Base-by-base conservation (phyloP, 2,888 invertebrate species). In the Chrysolina oricalcia region DNA sequence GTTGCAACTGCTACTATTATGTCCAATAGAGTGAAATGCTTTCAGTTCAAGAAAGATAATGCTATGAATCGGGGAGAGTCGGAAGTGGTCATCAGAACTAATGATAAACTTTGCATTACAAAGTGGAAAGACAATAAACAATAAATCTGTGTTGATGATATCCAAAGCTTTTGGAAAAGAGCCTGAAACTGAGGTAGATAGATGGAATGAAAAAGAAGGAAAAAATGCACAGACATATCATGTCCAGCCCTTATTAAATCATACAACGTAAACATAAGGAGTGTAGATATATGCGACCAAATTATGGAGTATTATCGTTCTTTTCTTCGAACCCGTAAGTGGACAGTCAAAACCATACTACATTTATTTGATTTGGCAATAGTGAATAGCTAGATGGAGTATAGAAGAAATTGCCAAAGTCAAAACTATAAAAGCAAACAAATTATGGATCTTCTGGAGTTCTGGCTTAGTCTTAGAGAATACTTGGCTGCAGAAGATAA, bases 101-200 rank as follows among this genome's bases (percentile, higher is more conserved):
- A 56, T 23, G 15, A 56, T 23, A 50, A 6, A 9, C n/a, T 50
- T 50, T n/a, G n/a, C n/a, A 71, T 82, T 0, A 78, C 83, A 6
- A 85, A 85, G 76, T 86, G 85, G 85, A 84, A 80, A 71, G 85
- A 86, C 66, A 83, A 72, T 17, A 83, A 83, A 78, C 53, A 79
- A 50, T 50, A 15, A 15, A 70, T 56, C 80, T 35, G 69, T n/a
- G n/a, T n/a, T n/a, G n/a, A n/a, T n/a, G n/a, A n/a, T n/a, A n/a
- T n/a, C n/a, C n/a, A n/a, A n/a, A 80, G 19, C 67, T 27, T 79
- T 80, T 76, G 86, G 85, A 53, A 73, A 76, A 23, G 80, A 83
- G 48, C 84, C 85, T 9, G 71, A 74, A n/a, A n/a, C n/a, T 46
- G 75, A 46, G 83, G 83, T 15, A 35, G 69, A 15, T 72, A 77